These are phyloP conservation scores for Tetramorium alpestre DNA, from an alignment of 1,140 invertebrate genomes.

Conservation along the genomic window DNA sequence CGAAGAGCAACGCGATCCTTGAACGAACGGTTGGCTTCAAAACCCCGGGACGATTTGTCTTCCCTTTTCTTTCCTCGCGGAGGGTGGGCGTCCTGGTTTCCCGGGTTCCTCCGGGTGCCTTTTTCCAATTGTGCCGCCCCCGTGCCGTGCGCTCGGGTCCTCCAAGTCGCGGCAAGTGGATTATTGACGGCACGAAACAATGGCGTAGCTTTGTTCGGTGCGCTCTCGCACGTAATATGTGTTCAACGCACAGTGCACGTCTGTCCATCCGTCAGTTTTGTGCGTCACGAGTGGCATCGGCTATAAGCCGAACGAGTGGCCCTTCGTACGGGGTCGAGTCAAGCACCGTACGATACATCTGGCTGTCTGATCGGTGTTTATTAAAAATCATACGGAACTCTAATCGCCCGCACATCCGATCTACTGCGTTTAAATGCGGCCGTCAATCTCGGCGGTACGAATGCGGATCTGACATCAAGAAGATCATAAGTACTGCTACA, in stretches of 20 bases:
- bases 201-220: conserved; percentile 81
- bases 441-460: not conserved
- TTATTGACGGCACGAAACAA: conserved; percentile 85
- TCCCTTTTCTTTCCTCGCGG: conserved; percentile 56
- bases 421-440: conserved; percentile 8
- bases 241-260: conserved; percentile 77
- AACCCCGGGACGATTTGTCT: conserved; percentile 45
- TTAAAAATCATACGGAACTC: conserved; percentile 83
- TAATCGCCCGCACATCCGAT: conserved; percentile 45
- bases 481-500: not conserved
- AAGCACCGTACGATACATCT: conserved; percentile 82
- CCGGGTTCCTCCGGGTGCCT: conserved; percentile 64
- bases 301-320: conserved; percentile 77
- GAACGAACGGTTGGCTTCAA: conserved; percentile 38
- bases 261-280: conserved; percentile 82
- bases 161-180: conserved; percentile 83
- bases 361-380: conserved; percentile 84
- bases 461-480: not conserved
- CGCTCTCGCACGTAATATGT: conserved; percentile 79
- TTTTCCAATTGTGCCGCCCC: conserved; percentile 78
- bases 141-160: conserved; percentile 68
- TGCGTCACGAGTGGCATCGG: conserved; percentile 78
- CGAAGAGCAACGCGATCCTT: conserved; percentile 37
- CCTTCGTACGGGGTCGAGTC: conserved; percentile 79
- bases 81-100: conserved; percentile 65